Evolutionary conservation across 2,113 vertebrate species (phyloP).

Genomic region (Dendropsophus ebraccatus): DNA sequence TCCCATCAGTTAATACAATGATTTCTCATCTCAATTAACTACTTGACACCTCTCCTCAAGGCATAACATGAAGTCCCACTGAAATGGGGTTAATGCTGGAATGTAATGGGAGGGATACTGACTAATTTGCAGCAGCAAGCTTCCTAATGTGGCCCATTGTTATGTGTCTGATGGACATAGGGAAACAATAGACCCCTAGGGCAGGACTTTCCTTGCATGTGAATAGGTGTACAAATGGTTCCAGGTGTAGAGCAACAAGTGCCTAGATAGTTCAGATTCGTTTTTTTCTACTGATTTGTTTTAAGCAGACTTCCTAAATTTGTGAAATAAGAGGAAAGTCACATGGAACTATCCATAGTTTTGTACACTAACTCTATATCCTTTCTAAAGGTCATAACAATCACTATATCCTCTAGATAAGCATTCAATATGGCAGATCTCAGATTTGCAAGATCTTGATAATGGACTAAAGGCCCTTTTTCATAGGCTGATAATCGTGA

Average conservation of each 20-base stretch:
- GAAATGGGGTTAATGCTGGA: conserved; percentile 47
- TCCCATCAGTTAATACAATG: conserved; percentile 35
- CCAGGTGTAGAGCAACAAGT: conserved; percentile 52
- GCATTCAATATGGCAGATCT: not conserved
- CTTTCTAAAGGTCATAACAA: not conserved
- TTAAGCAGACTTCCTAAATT: conserved; percentile 7
- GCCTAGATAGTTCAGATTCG: conserved; percentile 20
- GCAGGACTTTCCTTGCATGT: conserved; percentile 50
- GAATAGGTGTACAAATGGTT: conserved; percentile 53
- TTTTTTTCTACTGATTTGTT: conserved; percentile 6
- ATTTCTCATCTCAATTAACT: conserved; percentile 54
- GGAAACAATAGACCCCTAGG: conserved; percentile 45
- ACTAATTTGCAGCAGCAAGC: conserved; percentile 57
- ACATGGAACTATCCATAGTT: conserved; percentile 47
- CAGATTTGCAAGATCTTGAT: not conserved
- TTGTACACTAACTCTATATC: conserved; percentile 38
- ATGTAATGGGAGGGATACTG: conserved; percentile 46
- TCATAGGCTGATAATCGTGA: too few species aligned
- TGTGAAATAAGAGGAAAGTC: conserved; percentile 3
- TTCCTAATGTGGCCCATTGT: conserved; percentile 55
- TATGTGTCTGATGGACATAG: conserved; percentile 20
- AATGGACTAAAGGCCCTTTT: too few species aligned
- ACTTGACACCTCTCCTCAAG: conserved; percentile 33
- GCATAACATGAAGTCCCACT: conserved; percentile 21
- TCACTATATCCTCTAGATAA: not conserved